Conservation (phyloP, 2,888 invertebrate species). For the Sarcophaga rosellei region DNA sequence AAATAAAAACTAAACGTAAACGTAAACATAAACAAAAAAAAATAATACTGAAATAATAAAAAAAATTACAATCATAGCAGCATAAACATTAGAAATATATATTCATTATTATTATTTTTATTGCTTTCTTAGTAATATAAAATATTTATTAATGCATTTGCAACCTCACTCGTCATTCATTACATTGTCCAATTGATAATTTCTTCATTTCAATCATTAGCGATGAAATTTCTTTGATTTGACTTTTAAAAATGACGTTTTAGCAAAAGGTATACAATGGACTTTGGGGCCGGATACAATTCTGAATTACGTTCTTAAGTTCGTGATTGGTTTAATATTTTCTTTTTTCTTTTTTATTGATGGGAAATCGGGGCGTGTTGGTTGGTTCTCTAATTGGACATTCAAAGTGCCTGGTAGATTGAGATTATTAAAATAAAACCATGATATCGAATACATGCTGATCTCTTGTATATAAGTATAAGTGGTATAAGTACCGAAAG, state of each 20-base stretch:
- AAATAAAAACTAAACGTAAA: background rate
- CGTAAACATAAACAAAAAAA: background rate
- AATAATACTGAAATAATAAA: background rate
- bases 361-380: conserved; percentile 5
- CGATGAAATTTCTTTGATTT: no score
- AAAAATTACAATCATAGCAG: conserved; percentile 11
- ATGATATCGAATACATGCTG: conserved; percentile 27
- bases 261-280: no score
- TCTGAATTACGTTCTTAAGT: no score
- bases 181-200: background rate
- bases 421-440: conserved; percentile 29
- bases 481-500: background rate
- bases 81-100: conserved; percentile 9
- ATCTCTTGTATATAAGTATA: background rate
- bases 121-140: background rate
- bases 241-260: no score
- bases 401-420: conserved; percentile 26
- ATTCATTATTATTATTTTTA: conserved; percentile 25
- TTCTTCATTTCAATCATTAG: background rate
- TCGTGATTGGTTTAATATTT: no score
- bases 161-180: conserved; percentile 6
- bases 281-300: no score
- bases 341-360: no score
- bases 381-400: conserved; percentile 43
- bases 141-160: background rate